phyloP scores from a whole-genome alignment of 2,113 vertebrate genomes.

The Picathartes gymnocephalus region DNA sequence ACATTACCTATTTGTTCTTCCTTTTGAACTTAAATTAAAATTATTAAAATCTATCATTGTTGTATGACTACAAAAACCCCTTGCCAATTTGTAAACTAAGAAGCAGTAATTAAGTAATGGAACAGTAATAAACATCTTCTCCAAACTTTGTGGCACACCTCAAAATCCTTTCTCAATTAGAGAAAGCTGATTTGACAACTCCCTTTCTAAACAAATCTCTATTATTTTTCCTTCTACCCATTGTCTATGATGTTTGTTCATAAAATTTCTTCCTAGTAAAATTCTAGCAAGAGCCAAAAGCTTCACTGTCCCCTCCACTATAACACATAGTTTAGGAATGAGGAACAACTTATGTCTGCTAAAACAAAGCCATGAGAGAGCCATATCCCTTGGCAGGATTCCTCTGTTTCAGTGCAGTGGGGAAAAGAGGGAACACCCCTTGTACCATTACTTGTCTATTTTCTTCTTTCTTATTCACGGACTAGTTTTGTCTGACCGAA shows the following conservation, averaged over 20 bases:
- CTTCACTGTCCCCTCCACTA: not conserved
- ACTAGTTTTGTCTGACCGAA: not conserved
- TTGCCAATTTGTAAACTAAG: not conserved
- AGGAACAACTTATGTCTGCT: not conserved
- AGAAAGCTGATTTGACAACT: not conserved
- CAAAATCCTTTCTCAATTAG: not conserved
- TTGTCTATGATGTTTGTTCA: not conserved
- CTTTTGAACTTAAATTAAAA: not conserved
- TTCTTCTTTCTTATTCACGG: not conserved
- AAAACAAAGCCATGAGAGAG: not conserved
- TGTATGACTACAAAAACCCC: not conserved
- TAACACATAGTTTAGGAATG: not conserved
- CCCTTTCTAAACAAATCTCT: not conserved
- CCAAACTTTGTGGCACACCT: not conserved
- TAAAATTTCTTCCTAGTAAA: not conserved
- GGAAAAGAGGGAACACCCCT: not conserved
- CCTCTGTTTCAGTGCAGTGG: not conserved
- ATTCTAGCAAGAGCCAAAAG: not conserved
- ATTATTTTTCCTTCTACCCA: not conserved
- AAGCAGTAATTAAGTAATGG: not conserved
- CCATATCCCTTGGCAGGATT: rapidly evolving
- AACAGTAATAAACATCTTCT: not conserved
- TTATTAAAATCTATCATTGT: not conserved
- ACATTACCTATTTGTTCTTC: not conserved
- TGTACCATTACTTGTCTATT: not conserved